Evolutionary conservation across 2,888 invertebrate genomes (phyloP).

Genomic region (Thysanoteuthis rhombus): DNA sequence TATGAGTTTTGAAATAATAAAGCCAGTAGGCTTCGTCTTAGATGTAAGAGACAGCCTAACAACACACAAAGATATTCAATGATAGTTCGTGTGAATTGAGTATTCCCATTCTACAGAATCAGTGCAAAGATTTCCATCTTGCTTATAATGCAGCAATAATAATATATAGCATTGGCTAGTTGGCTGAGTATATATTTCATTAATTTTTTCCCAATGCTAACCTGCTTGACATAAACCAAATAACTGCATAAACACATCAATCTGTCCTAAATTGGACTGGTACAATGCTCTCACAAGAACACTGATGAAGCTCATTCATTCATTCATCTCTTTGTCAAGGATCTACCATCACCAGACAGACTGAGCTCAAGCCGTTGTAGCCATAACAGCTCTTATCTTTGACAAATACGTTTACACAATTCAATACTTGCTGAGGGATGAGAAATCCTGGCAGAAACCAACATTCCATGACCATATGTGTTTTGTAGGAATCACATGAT

Average conservation of each 20-base stretch:
- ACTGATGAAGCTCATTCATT: neutral
- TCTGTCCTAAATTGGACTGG: neutral
- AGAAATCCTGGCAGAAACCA: slow-evolving; percentile 27
- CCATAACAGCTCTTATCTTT: slow-evolving; percentile 12
- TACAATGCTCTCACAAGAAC: slow-evolving; percentile 14
- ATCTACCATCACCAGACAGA: neutral
- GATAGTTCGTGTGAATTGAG: neutral
- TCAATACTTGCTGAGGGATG: slow-evolving; percentile 27
- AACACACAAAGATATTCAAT: neutral
- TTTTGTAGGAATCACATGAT: slow-evolving; percentile 16
- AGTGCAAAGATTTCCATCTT: neutral
- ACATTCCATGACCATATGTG: slow-evolving; percentile 21
- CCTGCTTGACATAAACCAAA: neutral
- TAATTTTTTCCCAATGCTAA: neutral
- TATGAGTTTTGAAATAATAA: neutral
- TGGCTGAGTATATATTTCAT: slow-evolving; percentile 15
- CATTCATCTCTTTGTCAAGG: slow-evolving; percentile 25
- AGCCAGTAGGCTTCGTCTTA: neutral
- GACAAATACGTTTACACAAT: slow-evolving; percentile 21
- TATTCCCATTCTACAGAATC: neutral
- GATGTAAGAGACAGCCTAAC: neutral
- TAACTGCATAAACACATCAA: neutral
- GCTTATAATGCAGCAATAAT: neutral
- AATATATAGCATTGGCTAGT: neutral
- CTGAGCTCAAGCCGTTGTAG: neutral